phyloP scores from a whole-genome alignment of 1,140 invertebrate genomes.

The Brachionus rotundiformis region DNA sequence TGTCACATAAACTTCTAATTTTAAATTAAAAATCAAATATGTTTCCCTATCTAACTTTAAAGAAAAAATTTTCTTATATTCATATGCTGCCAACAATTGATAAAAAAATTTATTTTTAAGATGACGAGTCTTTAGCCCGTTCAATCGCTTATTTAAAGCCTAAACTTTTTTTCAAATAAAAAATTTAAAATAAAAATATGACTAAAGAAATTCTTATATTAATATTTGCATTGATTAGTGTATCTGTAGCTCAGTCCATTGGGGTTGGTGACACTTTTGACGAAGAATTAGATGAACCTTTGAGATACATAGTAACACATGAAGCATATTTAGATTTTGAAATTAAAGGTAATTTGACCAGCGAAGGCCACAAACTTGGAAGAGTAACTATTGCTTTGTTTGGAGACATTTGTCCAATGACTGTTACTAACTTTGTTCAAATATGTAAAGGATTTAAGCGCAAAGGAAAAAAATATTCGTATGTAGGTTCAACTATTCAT shows the following conservation, averaged over 20 bases:
- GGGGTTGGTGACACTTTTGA: background rate
- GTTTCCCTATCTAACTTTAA: background rate
- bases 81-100: background rate
- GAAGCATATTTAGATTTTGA: conserved; percentile 33
- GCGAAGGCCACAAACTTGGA: conserved; percentile 50
- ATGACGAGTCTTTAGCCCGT: background rate
- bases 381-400: conserved; percentile 62
- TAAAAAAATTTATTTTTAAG: background rate
- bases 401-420: conserved; percentile 63
- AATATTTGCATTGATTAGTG: background rate
- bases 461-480: conserved; percentile 54
- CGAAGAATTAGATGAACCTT: background rate
- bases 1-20: background rate
- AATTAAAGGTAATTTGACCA: conserved; percentile 55
- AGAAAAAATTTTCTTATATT: background rate
- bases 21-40: background rate
- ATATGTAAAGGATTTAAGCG: conserved; percentile 38
- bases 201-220: background rate
- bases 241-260: conserved; percentile 1
- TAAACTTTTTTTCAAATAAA: background rate
- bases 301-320: conserved; percentile 18
- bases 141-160: background rate
- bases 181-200: background rate
- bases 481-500: conserved; percentile 74
- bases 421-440: conserved; percentile 60